These are phyloP conservation scores for Agonopterix arenella DNA, from an alignment of 2,888 invertebrate species.

Conservation along the genomic window DNA sequence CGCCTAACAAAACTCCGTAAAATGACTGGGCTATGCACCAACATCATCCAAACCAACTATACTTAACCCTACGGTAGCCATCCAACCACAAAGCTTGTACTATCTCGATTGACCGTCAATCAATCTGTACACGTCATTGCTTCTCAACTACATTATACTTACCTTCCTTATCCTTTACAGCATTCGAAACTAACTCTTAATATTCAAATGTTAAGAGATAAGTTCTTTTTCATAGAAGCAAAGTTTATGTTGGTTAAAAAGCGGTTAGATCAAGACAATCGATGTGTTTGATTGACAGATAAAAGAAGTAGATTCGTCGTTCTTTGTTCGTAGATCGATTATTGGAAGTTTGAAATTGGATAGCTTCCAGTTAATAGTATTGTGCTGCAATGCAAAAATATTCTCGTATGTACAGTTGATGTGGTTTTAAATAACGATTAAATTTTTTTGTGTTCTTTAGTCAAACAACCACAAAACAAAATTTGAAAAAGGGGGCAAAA, in stretches of 20 bases:
- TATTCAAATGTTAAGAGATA: no score
- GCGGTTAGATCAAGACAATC: slow-evolving; percentile 51
- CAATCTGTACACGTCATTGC: slow-evolving; percentile 40
- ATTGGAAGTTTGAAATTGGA: slow-evolving; percentile 52
- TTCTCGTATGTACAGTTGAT: no score
- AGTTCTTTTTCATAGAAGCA: neutral
- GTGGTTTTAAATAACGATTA: no score
- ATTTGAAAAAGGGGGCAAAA: no score
- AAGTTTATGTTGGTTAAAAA: neutral
- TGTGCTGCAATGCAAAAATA: no score
- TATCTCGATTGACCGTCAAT: slow-evolving; percentile 58
- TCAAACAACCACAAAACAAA: no score
- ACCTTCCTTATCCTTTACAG: slow-evolving; percentile 1
- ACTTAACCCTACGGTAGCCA: slow-evolving; percentile 34
- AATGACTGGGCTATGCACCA: no score
- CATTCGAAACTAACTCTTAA: slow-evolving; percentile 2
- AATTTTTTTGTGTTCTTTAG: no score
- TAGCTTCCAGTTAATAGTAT: neutral
- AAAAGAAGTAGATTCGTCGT: slow-evolving; percentile 54
- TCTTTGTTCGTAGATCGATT: slow-evolving; percentile 56
- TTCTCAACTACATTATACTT: slow-evolving; percentile 13
- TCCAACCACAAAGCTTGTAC: slow-evolving; percentile 42
- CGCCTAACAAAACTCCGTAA: no score
- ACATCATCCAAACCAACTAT: neutral
- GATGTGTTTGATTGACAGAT: slow-evolving; percentile 60